Percentiles rank a stretch among this genome's conserved stretches.
Conservation (phyloP, 1,140 invertebrate genomes). For the Aleiodes sp. region DNA sequence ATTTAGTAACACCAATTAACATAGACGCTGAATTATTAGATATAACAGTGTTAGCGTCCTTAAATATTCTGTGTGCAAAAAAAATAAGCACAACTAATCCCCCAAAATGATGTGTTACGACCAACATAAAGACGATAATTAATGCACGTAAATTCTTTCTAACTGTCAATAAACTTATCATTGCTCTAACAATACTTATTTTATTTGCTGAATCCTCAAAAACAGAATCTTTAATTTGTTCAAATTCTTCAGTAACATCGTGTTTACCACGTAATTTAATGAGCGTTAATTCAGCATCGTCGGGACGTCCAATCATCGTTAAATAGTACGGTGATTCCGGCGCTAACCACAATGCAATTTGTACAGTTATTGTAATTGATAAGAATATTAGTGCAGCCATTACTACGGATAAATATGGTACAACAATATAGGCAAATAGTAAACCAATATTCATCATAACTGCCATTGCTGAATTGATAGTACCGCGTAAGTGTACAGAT, state of each 20-base stretch:
- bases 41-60: constrained; percentile 66
- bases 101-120: constrained; percentile 76
- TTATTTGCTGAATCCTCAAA: constrained; percentile 60
- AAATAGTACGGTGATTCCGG: constrained; percentile 66
- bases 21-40: constrained; percentile 60
- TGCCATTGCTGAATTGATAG: constrained; percentile 70
- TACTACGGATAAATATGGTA: constrained; percentile 39
- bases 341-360: constrained; percentile 57
- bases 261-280: constrained; percentile 40
- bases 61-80: constrained; percentile 78
- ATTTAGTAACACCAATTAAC: constrained; percentile 65
- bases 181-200: constrained; percentile 16
- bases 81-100: constrained; percentile 77
- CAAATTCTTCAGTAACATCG: constrained; percentile 53
- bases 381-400: constrained; percentile 46
- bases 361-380: constrained; percentile 51
- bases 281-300: constrained; percentile 40
- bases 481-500: constrained; percentile 70
- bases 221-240: constrained; percentile 56
- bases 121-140: constrained; percentile 71
- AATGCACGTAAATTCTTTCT: constrained; percentile 71
- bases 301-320: constrained; percentile 24
- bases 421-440: constrained; percentile 59
- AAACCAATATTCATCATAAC: constrained; percentile 67
- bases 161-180: constrained; percentile 68